phyloP scores from a whole-genome alignment of 2,888 invertebrate genomes.

The Eristalis intricaria region DNA sequence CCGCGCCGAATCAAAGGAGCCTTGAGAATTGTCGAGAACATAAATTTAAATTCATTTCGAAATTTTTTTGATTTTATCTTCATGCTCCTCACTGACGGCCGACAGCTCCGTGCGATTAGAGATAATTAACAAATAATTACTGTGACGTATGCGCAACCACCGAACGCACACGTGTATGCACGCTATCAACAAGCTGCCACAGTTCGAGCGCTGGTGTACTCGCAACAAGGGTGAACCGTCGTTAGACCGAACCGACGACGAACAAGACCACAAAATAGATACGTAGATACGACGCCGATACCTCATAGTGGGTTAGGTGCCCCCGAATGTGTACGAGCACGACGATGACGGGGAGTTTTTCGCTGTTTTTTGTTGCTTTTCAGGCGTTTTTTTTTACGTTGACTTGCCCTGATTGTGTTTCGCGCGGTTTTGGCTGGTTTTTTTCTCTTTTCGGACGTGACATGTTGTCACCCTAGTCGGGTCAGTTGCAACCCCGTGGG shows the following conservation, averaged over 20 bases:
- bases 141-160: constrained; percentile 52
- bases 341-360: no score
- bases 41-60: constrained; percentile 41
- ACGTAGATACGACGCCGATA: constrained; percentile 55
- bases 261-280: constrained; percentile 16
- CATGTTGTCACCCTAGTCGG: no score
- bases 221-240: constrained; percentile 35
- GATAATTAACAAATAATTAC: constrained; percentile 58
- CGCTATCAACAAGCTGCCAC: constrained; percentile 50
- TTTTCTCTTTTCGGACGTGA: no score
- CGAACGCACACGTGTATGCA: constrained; percentile 3
- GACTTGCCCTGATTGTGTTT: no score
- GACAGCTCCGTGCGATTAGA: neutral
- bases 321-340: no score
- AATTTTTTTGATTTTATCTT: constrained; percentile 15
- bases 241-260: constrained; percentile 35
- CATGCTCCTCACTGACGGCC: neutral
- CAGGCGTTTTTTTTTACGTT: no score
- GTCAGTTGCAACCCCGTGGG: no score
- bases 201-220: neutral
- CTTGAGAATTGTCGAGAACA: constrained; percentile 24
- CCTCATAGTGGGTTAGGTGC: neutral
- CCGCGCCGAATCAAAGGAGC: neutral
- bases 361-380: no score
- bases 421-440: no score